phyloP scores from a whole-genome alignment of 2,113 vertebrate genomes.

The Zapus hudsonius region DNA sequence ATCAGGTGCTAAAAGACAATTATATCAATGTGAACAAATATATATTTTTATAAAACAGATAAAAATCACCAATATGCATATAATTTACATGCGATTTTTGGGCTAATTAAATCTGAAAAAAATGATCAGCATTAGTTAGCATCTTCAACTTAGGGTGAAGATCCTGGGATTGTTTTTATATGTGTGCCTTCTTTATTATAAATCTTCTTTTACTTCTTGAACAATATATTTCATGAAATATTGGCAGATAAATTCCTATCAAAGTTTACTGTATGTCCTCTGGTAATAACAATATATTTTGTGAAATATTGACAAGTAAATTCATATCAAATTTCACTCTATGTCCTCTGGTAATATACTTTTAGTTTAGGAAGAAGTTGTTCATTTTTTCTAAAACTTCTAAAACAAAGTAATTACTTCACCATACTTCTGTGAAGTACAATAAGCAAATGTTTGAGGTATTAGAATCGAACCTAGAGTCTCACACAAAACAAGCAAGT shows the following conservation, averaged over 20 bases:
- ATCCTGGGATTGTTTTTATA: neutral
- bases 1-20: neutral
- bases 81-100: neutral
- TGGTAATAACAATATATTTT: neutral
- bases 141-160: neutral
- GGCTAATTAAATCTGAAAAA: neutral
- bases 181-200: neutral
- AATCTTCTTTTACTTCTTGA: neutral
- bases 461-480: neutral
- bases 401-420: neutral
- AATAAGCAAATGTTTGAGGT: neutral
- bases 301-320: neutral
- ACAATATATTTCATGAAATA: neutral
- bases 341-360: neutral
- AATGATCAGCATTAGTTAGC: fast-evolving
- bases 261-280: neutral
- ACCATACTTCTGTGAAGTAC: neutral
- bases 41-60: neutral
- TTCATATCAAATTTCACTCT: neutral
- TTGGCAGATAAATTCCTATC: neutral
- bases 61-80: neutral
- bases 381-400: neutral
- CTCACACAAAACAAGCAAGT: neutral
- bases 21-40: neutral
- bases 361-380: neutral